Evolutionary conservation across 2,113 vertebrate species (phyloP).

Genomic region (Gobiocypris rarus): DNA sequence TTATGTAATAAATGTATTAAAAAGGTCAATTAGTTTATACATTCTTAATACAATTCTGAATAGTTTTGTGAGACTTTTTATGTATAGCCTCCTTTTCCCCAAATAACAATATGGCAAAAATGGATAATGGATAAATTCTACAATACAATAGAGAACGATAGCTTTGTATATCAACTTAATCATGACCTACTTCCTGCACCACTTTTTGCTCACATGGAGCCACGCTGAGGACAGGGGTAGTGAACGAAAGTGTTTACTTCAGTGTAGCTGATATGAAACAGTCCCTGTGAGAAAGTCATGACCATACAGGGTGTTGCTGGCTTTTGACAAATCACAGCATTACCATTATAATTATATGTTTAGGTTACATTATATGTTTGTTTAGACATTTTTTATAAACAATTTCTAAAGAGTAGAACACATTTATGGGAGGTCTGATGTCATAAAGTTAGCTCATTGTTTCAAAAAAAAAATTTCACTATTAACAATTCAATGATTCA

Average conservation of each 20-base stretch:
- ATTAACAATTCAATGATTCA: background rate
- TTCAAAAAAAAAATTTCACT: background rate
- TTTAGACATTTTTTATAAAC: background rate
- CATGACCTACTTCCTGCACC: background rate
- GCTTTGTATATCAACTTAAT: background rate
- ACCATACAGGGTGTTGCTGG: slow-evolving; percentile 75
- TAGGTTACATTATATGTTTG: background rate
- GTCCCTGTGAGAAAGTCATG: slow-evolving; percentile 66
- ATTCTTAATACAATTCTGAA: background rate
- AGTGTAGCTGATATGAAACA: slow-evolving; percentile 67
- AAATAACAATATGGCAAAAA: background rate
- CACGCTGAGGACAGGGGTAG: slow-evolving; percentile 53
- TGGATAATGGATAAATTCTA: background rate
- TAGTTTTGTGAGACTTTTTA: background rate
- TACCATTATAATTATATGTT: slow-evolving; percentile 22
- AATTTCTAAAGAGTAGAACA: background rate
- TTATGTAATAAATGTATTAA: background rate
- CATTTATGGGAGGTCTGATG: background rate
- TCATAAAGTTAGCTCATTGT: background rate
- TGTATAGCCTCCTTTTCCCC: background rate
- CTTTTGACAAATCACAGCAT: slow-evolving; percentile 51
- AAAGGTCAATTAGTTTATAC: background rate
- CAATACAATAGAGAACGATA: background rate
- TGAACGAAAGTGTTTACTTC: slow-evolving; percentile 66
- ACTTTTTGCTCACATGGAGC: slow-evolving; percentile 7